Evolutionary conservation across 2,797 vertebrate species (phyloP), one percentile per base, ranked within the genome.

Genomic region (Halcyon chelicuti): DNA sequence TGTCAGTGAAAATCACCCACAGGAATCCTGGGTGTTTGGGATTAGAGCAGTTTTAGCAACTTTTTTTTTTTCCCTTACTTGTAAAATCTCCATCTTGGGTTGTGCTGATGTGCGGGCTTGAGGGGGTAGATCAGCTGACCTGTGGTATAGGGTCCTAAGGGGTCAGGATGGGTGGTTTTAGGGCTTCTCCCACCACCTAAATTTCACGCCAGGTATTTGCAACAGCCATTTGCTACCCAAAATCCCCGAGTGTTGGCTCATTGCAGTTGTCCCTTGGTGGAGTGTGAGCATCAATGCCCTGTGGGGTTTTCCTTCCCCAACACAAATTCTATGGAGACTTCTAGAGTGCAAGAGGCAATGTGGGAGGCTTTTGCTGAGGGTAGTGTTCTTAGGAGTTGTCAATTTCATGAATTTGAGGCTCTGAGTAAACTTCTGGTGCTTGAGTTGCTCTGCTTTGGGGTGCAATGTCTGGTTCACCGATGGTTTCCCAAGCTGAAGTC

Each of bases 281-380:
- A 65, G 3, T 0, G 1, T 10, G 26, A 79, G 29, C 40, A 51
- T 17, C 17, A 5, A 23, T 1, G 9, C 10, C 18, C 57, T 15
- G 44, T 1, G 2, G 16, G 21, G 9, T 23, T 66, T 65, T 70
- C 3, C 8, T 88, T 5, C 31, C 35, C 6, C 13, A 42, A 0
- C 28, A 51, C 42, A 44, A 28, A 17, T 5, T 42, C 3, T 2
- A 4, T 13, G 35, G 37, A 11, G 33, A 12, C 51, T 5, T 29
- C 26, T 35, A 66, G 17, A 15, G 4, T 19, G n/a, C 1, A 1
- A 46, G 18, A 29, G 23, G 8, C 4, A 8, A 7, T 0, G 3
- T 5, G 17, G 17, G 44, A 37, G 40, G 47, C 4, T 79, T 47
- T 68, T 11, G 4, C 62, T 85, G 77, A 37, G 49, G 1, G 2